These are phyloP conservation scores for Acropora tenuis DNA, from an alignment of 64 coral and sea anemone genomes.

Conservation along the genomic window DNA sequence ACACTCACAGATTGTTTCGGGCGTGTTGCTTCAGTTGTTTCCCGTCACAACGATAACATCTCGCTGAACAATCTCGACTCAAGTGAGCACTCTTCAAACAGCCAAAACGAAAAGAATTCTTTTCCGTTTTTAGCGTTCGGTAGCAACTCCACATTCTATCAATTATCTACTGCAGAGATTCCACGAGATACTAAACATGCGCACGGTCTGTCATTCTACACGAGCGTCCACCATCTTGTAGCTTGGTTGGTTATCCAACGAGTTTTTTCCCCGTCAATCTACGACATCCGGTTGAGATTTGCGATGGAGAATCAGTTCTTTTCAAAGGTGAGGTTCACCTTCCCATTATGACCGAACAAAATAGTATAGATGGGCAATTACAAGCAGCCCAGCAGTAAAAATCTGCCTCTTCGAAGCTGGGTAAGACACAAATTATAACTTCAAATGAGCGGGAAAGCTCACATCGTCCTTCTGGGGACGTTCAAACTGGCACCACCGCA, in stretches of 20 bases:
- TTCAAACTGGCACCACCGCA: background rate
- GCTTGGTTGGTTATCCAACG: conserved; percentile 14
- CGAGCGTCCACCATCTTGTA: conserved; percentile 31
- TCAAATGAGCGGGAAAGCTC: background rate
- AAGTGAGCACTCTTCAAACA: no score
- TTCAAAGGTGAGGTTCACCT: background rate
- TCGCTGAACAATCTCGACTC: no score
- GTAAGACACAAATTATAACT: background rate
- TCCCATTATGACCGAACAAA: background rate
- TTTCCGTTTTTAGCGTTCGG: no score
- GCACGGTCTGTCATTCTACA: background rate
- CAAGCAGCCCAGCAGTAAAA: background rate
- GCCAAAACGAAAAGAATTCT: no score
- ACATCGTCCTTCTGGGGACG: background rate
- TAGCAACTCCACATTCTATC: background rate
- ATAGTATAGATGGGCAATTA: background rate
- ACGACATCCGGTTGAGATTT: conserved; percentile 5
- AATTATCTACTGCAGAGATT: conserved; percentile 41
- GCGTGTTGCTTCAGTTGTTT: no score
- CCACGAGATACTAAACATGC: conserved; percentile 11
- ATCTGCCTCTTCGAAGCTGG: background rate
- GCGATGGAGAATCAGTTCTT: conserved; percentile 10
- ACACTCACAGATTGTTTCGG: no score
- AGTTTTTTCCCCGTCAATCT: background rate
- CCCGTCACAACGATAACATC: no score